A percentile compares a stretch with the other conserved stretches of the same genome.
Evolutionary conservation across 2,888 invertebrate species (phyloP).

Genomic region (Melieria picta): DNA sequence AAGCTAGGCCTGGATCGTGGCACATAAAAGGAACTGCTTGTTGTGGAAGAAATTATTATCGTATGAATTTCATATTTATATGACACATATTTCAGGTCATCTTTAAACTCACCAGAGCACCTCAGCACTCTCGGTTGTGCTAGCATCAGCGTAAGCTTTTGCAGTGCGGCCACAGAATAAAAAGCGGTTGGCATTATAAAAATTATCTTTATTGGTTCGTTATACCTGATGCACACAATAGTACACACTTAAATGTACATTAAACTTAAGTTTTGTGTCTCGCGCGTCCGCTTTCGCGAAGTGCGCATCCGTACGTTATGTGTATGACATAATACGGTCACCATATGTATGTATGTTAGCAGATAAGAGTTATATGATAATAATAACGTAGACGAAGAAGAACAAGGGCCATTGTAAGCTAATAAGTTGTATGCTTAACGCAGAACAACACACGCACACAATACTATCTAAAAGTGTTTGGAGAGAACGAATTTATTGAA

Average conservation of each 20-base stretch:
- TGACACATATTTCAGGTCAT: too few relatives aligned
- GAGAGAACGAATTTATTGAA: too few relatives aligned
- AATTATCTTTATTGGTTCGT: conserved; percentile 42
- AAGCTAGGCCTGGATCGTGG: too few relatives aligned
- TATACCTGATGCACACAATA: conserved; percentile 43
- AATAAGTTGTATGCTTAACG: background rate
- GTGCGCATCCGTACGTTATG: background rate
- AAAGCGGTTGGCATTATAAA: background rate
- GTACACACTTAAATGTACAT: conserved; percentile 31
- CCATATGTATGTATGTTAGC: background rate
- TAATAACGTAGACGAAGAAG: background rate
- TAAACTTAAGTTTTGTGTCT: background rate
- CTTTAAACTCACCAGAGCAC: too few relatives aligned
- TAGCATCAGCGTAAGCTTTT: too few relatives aligned
- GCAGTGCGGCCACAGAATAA: too few relatives aligned
- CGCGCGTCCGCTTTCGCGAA: background rate
- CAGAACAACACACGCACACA: too few relatives aligned
- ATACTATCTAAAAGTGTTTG: too few relatives aligned
- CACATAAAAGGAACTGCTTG: too few relatives aligned
- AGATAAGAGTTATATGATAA: background rate
- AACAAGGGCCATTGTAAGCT: background rate
- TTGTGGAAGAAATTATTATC: too few relatives aligned
- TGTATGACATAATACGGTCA: conserved; percentile 2
- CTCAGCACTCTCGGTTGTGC: too few relatives aligned
- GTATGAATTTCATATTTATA: too few relatives aligned